phyloP scores from a whole-genome alignment of 1,140 invertebrate species.

The Procambarus clarkii region DNA sequence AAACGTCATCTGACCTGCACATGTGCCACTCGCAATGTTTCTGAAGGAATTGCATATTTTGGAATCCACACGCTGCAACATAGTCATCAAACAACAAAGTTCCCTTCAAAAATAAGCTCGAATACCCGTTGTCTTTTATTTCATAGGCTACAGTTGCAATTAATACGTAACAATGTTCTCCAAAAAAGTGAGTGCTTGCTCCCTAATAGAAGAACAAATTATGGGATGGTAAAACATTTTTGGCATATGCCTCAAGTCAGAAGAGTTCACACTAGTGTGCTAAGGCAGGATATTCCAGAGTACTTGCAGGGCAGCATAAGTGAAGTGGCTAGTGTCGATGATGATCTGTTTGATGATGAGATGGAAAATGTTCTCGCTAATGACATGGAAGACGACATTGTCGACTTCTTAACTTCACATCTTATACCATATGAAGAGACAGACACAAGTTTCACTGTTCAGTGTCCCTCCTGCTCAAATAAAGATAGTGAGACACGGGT shows the following conservation, averaged over 20 bases:
- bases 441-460: constrained; percentile 26
- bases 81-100: background rate
- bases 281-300: background rate
- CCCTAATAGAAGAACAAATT: background rate
- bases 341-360: constrained; percentile 24
- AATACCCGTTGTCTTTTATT: background rate
- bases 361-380: constrained; percentile 8
- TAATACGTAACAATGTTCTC: background rate
- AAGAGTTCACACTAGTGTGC: background rate
- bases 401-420: constrained; percentile 23
- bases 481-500: background rate
- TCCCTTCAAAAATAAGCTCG: background rate
- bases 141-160: background rate
- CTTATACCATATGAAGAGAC: constrained; percentile 30
- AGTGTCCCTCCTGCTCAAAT: background rate
- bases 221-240: background rate
- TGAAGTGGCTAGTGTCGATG: constrained; percentile 21
- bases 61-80: background rate
- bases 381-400: constrained; percentile 44
- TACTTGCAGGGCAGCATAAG: constrained; percentile 27
- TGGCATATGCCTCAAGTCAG: background rate
- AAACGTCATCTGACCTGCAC: background rate
- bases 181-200: background rate
- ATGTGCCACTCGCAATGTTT: background rate
- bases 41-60: too few species aligned